Conservation (phyloP, 2,113 vertebrate genomes). For the Bubo blakistoni region DNA sequence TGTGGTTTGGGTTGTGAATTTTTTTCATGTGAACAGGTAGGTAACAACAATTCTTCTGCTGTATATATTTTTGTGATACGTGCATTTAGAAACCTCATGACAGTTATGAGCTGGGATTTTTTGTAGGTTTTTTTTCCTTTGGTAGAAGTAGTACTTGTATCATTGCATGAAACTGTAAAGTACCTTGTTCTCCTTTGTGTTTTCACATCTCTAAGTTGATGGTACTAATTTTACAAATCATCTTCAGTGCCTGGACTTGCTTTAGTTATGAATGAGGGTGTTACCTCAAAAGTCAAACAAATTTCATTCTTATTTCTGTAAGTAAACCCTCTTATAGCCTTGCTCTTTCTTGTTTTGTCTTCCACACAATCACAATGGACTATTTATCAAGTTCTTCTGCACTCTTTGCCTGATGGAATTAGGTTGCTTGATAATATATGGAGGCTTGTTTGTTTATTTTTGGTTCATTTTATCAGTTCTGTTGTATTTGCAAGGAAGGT, state of each 20-base stretch:
- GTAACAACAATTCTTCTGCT: not conserved
- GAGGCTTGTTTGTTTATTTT: not conserved
- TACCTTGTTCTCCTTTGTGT: not conserved
- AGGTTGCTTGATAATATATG: not conserved
- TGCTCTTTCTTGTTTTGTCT: not conserved
- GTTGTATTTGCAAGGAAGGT: not conserved
- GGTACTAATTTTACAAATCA: not conserved
- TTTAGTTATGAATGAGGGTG: not conserved
- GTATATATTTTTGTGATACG: not conserved
- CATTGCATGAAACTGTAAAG: slow-evolving; percentile 6
- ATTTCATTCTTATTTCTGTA: not conserved
- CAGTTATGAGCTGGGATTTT: not conserved
- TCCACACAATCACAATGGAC: not conserved
- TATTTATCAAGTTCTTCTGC: not conserved
- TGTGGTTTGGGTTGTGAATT: slow-evolving; percentile 28
- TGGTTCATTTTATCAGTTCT: not conserved
- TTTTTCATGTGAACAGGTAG: slow-evolving; percentile 43
- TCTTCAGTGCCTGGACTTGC: not conserved
- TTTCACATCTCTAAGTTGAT: not conserved
- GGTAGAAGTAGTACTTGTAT: not conserved
- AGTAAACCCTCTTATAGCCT: not conserved
- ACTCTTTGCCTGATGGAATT: not conserved
- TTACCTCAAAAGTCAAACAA: not conserved
- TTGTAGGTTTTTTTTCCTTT: not conserved
- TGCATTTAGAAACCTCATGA: not conserved